Percentiles rank a stretch among this genome's conserved stretches.
phyloP scores from a whole-genome alignment of 2,888 invertebrate genomes.

The Microctonus brassicae region DNA sequence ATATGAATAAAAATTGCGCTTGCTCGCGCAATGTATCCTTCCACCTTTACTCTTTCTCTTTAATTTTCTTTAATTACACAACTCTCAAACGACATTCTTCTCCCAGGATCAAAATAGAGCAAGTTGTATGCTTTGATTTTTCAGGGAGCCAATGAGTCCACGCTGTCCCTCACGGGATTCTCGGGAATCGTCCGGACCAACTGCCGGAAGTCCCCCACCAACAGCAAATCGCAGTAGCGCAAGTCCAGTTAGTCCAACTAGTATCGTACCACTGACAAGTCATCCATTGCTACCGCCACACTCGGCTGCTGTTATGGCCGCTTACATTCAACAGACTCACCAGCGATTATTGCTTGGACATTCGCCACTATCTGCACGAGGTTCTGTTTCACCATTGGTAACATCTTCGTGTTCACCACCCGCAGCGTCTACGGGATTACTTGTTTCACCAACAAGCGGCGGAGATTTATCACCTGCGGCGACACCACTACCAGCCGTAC shows the following conservation, averaged over 20 bases:
- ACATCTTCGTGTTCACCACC: constrained; percentile 79
- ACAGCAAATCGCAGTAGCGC: constrained; percentile 72
- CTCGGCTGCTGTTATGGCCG: constrained; percentile 83
- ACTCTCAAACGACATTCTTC: neutral
- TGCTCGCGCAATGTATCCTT: neutral
- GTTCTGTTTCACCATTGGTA: constrained; percentile 79
- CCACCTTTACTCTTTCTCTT: no score
- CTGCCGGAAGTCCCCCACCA: constrained; percentile 80
- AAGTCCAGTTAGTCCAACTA: constrained; percentile 76
- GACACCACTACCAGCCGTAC: constrained; percentile 72
- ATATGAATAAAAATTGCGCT: neutral
- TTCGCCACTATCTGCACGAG: constrained; percentile 71
- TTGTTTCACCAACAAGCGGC: constrained; percentile 74
- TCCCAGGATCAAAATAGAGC: constrained; percentile 15
- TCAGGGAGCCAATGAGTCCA: constrained; percentile 82
- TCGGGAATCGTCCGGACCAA: constrained; percentile 75
- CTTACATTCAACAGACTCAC: constrained; percentile 81
- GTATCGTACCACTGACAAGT: constrained; percentile 78
- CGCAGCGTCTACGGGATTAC: constrained; percentile 69
- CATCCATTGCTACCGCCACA: constrained; percentile 81
- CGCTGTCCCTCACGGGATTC: constrained; percentile 88
- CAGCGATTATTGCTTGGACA: constrained; percentile 80
- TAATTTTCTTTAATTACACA: no score
- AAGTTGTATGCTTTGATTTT: constrained; percentile 42
- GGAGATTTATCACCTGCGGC: constrained; percentile 68